phyloP scores from a whole-genome alignment of 23 tunicate genomes.

The Halocynthia roretzi region DNA sequence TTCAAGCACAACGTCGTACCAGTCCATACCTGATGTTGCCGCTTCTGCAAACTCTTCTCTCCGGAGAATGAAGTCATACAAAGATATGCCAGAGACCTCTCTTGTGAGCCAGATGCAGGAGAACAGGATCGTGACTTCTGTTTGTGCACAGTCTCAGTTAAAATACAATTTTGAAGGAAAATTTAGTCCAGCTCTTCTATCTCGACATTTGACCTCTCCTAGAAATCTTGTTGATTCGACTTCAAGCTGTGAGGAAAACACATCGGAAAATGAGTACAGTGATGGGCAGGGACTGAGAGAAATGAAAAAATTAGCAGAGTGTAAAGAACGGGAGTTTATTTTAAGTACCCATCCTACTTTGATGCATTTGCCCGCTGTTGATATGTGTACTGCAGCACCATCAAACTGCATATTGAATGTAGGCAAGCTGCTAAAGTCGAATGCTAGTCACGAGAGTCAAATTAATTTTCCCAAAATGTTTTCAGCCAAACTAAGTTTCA shows the following conservation, averaged over 20 bases:
- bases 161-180: neutral
- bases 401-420: too few relatives aligned
- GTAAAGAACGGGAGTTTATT: neutral
- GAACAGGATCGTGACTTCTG: neutral
- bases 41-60: constrained; percentile 85
- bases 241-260: constrained; percentile 21
- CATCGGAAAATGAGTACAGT: neutral
- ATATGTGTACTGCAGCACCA: too few relatives aligned
- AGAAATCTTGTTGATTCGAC: neutral
- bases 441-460: neutral
- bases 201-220: neutral
- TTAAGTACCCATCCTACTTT: constrained; percentile 1
- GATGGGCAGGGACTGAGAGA: neutral
- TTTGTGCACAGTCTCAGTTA: neutral
- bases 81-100: neutral
- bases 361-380: neutral
- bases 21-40: constrained; percentile 78
- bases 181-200: neutral
- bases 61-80: constrained; percentile 17
- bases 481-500: neutral
- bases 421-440: too few relatives aligned
- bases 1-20: constrained; percentile 16
- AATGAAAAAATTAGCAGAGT: neutral
- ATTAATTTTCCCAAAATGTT: constrained; percentile 3
- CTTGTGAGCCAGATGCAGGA: neutral